Conservation (phyloP, 2,888 invertebrate genomes). For the Pseudeuparius sepicola region DNA sequence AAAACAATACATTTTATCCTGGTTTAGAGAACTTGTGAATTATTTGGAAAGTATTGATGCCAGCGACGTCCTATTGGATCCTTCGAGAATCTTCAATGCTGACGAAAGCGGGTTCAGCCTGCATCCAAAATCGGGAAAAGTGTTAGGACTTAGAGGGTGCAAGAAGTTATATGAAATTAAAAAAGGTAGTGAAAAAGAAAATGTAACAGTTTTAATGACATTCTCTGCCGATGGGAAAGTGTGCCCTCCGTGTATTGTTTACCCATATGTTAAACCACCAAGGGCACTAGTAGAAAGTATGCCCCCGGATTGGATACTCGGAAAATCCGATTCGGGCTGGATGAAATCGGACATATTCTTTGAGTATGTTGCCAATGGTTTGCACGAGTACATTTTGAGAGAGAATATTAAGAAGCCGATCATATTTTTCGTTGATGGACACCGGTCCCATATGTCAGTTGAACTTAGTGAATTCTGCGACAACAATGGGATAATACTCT, state of each 20-base stretch:
- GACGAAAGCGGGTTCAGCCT: constrained; percentile 20
- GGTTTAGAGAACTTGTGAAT: constrained; percentile 22
- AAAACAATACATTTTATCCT: constrained; percentile 20
- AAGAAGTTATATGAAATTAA: constrained; percentile 15
- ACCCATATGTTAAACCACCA: constrained; percentile 20
- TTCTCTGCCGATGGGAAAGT: constrained; percentile 16
- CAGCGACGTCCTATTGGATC: constrained; percentile 11
- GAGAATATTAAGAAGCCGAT: constrained; percentile 19
- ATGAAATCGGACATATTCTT: constrained; percentile 25
- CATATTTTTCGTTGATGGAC: no score
- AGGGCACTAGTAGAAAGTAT: constrained; percentile 18
- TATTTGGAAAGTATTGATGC: constrained; percentile 11
- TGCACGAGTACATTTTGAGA: constrained; percentile 20
- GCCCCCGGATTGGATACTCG: constrained; percentile 19
- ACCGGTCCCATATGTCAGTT: constrained; percentile 26
- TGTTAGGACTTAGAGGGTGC: constrained; percentile 17
- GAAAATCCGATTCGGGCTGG: constrained; percentile 25
- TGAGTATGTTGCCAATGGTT: constrained; percentile 23
- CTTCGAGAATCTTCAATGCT: constrained; percentile 14
- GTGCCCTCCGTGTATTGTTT: constrained; percentile 12
- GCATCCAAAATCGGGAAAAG: constrained; percentile 21
- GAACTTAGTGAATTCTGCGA: constrained; percentile 25
- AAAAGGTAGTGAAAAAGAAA: constrained; percentile 19
- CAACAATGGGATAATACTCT: constrained; percentile 26
- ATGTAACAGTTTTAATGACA: constrained; percentile 19